phyloP scores from a whole-genome alignment of 1,140 invertebrate species.

The Aphidius ervi region DNA sequence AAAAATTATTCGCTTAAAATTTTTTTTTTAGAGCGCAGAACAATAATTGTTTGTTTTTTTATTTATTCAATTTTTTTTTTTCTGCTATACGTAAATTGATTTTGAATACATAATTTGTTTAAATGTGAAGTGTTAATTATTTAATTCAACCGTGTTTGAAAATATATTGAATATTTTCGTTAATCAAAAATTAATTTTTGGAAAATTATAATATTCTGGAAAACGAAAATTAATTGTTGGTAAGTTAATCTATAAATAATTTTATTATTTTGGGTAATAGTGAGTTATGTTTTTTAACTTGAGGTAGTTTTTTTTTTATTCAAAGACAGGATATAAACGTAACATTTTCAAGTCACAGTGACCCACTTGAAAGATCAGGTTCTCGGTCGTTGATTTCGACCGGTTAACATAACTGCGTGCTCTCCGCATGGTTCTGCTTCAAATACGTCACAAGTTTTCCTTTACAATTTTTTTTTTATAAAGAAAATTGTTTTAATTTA shows the following conservation, averaged over 20 bases:
- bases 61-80: no score
- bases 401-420: neutral
- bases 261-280: neutral
- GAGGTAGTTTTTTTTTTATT: neutral
- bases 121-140: no score
- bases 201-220: neutral
- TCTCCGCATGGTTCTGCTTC: neutral
- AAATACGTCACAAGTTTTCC: neutral
- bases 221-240: no score
- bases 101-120: no score
- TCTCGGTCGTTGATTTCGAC: constrained; percentile 11
- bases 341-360: constrained; percentile 13
- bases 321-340: neutral
- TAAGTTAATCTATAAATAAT: neutral
- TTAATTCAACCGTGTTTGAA: neutral
- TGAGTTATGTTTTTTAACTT: neutral
- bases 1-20: no score
- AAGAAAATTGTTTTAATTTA: no score
- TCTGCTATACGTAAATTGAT: no score
- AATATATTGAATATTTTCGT: neutral
- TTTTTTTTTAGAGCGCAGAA: no score
- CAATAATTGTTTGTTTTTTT: no score
- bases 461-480: neutral
- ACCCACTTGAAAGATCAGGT: constrained; percentile 22
- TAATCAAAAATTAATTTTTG: neutral